These are phyloP conservation scores for Dicroscelio sp. DNA, from an alignment of 2,888 invertebrate species.

Conservation along the genomic window DNA sequence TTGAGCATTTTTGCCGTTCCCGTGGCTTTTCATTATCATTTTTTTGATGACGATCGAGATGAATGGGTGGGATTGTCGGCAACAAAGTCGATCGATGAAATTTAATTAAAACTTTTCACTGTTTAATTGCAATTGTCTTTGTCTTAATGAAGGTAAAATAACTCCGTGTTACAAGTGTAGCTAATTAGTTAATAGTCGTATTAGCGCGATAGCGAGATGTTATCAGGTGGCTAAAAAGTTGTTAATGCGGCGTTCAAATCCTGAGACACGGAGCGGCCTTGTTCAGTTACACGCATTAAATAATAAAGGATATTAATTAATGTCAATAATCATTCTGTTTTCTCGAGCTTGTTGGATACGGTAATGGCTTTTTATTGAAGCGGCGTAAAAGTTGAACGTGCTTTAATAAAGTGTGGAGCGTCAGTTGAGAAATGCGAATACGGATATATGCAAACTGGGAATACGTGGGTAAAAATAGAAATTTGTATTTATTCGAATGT, in stretches of 20 bases:
- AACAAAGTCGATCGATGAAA: too few relatives aligned
- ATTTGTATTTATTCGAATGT: too few relatives aligned
- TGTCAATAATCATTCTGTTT: conserved; percentile 15
- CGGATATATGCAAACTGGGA: too few relatives aligned
- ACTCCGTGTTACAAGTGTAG: conserved; percentile 2
- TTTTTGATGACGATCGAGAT: too few relatives aligned
- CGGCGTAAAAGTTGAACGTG: not conserved
- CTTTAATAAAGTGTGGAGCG: not conserved
- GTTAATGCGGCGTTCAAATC: conserved; percentile 38
- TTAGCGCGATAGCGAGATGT: conserved; percentile 31
- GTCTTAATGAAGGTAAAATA: conserved; percentile 14
- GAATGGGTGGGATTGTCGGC: not conserved
- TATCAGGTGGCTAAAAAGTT: conserved; percentile 37
- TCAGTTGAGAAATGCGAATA: not conserved
- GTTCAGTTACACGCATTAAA: not conserved
- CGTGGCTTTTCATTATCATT: too few relatives aligned
- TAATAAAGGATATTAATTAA: conserved; percentile 40
- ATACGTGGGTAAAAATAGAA: too few relatives aligned
- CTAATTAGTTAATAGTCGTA: conserved; percentile 38
- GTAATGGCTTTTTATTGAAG: not conserved
- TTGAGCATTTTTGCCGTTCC: too few relatives aligned
- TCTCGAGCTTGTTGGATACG: not conserved
- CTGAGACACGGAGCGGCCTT: not conserved
- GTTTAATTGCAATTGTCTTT: not conserved
- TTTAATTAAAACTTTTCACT: too few relatives aligned